Percentiles rank a stretch among this genome's conserved stretches.
Evolutionary conservation across 2,113 vertebrate genomes (phyloP).

Genomic region (Erpornis zantholeuca): DNA sequence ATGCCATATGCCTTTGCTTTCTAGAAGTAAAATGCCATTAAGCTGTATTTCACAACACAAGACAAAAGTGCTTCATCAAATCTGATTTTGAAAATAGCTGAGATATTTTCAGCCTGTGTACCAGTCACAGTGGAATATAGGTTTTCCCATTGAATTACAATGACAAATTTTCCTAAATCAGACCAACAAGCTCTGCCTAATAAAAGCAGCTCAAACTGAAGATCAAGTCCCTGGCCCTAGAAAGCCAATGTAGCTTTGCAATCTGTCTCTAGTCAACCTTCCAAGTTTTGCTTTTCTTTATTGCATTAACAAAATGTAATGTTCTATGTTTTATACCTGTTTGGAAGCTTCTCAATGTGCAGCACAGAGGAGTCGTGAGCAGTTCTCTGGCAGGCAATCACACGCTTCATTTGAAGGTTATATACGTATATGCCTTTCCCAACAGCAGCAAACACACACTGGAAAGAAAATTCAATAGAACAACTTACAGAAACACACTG

Average conservation of each 20-base stretch:
- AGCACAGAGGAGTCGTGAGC: conserved; percentile 92
- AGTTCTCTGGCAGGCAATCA: conserved; percentile 88
- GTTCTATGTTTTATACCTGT: conserved; percentile 67
- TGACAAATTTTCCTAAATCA: background rate
- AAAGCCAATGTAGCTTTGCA: background rate
- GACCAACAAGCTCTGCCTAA: background rate
- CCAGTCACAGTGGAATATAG: background rate
- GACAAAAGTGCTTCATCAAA: background rate
- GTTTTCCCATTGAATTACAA: background rate
- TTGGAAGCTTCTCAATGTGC: conserved; percentile 80
- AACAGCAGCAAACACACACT: conserved; percentile 90
- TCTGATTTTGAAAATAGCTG: background rate
- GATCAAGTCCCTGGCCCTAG: background rate
- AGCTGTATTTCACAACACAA: background rate
- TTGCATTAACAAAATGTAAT: background rate
- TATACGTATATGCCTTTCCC: conserved; percentile 93
- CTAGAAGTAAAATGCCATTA: background rate
- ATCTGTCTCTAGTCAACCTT: background rate
- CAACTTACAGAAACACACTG: conserved; percentile 40
- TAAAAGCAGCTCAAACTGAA: background rate
- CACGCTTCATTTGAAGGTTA: conserved; percentile 80
- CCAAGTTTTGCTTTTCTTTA: background rate
- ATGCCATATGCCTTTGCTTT: background rate
- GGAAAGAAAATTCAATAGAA: conserved; percentile 36
- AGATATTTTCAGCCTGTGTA: background rate